Base-by-base conservation (phyloP, 2,113 vertebrate species). In the Apaloderma vittatum region DNA sequence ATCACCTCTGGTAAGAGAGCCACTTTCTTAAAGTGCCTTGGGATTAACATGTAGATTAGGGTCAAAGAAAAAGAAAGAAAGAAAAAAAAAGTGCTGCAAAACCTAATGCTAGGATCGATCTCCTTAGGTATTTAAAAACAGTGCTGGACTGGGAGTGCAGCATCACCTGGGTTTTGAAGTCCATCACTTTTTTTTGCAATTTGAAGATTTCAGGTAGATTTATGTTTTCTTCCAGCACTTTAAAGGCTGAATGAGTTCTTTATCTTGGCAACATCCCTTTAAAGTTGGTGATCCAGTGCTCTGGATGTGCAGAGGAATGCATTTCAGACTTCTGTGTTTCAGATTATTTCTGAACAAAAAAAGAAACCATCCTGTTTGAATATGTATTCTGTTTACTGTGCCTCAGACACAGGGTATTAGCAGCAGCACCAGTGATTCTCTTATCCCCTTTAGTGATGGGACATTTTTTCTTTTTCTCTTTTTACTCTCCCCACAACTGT, bases 211-310 rank as follows among this genome's bases (percentile, higher is more conserved):
- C 83, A 59, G 62, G 32, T 46, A 74, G 51, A 0, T 20, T 54
- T 17, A 5, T 40, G 30, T 72, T 86, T 88, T 70, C 4, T 1
- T 70, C 34, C 90, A 71, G 71, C 24, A 5, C 11, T 93, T 90
- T 88, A 74, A 86, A 83, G 48, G 21, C 23, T 71, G 85, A 74
- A 78, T 51, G 45, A 8, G 62, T 72, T 93, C 73, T 66, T 55
- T 86, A 7, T 90, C 74, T 94, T 93, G 86, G 77, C 85, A 88
- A 46, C 87, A 75, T 92, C 67, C 86, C 54, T 95, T 81, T 52
- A 26, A 93, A 88, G 43, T 74, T 27, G 90, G 87, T 72, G 80
- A 51, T 93, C 40, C 11, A 49, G 34, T 19, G 22, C n/a, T 58
- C 63, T 88, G 77, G 37, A 91, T 66, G 21, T 73, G 89, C 52